Evolutionary conservation across 2,113 vertebrate species (phyloP).

Genomic region (Gnathonemus echidnorhynchus): DNA sequence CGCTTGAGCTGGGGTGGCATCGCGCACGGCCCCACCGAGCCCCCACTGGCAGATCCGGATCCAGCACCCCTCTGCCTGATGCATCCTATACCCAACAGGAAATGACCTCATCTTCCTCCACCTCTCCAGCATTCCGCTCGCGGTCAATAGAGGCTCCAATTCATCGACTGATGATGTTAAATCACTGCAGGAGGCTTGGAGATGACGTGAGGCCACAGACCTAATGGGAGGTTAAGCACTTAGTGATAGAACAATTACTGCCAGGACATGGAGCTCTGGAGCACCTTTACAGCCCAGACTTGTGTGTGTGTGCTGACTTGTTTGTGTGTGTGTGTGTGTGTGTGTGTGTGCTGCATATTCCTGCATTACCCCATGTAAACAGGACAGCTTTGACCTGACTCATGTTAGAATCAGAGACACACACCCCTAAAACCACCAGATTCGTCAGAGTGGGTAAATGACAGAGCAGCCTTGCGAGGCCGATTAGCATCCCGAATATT

Average conservation of each 20-base stretch:
- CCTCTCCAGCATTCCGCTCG: background rate
- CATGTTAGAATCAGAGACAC: background rate
- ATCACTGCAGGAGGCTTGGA: constrained; percentile 22
- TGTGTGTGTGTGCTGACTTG: constrained; percentile 5
- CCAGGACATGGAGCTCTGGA: constrained; percentile 23
- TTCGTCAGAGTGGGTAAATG: background rate
- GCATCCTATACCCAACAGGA: background rate
- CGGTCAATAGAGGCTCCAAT: constrained; percentile 7
- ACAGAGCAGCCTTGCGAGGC: background rate
- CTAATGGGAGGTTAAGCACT: constrained; percentile 45
- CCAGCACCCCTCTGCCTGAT: background rate
- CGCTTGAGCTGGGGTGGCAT: background rate
- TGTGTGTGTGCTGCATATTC: background rate
- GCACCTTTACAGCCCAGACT: background rate
- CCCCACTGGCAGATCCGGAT: no score
- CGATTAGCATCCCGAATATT: background rate
- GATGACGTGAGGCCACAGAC: constrained; percentile 21
- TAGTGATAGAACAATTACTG: constrained; percentile 42
- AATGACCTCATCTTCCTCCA: background rate
- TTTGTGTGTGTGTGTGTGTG: constrained; percentile 7
- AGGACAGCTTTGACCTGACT: background rate
- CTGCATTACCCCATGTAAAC: background rate
- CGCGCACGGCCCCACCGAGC: background rate
- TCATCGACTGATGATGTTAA: constrained; percentile 28
- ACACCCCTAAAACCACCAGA: background rate